phyloP scores from a whole-genome alignment of 2,888 invertebrate species.

The Pyrrhosoma nymphula region DNA sequence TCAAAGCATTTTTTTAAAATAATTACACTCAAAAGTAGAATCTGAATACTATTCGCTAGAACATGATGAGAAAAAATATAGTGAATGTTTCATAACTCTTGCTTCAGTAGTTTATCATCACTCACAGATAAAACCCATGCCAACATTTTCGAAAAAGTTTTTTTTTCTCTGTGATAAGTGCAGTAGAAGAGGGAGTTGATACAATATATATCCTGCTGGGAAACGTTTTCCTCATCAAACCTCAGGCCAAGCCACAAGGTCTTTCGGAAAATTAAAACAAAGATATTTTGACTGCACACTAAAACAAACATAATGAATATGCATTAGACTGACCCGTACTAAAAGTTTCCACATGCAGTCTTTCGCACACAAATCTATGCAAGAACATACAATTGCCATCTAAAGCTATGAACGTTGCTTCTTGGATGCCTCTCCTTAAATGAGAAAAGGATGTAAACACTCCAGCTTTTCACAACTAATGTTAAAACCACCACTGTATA shows the following conservation, averaged over 20 bases:
- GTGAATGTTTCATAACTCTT: constrained; percentile 51
- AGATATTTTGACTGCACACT: not conserved
- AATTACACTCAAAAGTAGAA: constrained; percentile 59
- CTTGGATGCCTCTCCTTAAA: constrained; percentile 1
- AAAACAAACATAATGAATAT: constrained; percentile 30
- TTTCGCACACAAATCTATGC: not conserved
- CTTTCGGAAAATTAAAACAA: not conserved
- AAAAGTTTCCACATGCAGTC: constrained; percentile 22
- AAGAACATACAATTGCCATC: constrained; percentile 45
- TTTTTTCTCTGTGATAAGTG: constrained; percentile 41
- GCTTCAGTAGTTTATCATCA: constrained; percentile 48
- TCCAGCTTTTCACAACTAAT: not conserved
- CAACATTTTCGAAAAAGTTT: constrained; percentile 39
- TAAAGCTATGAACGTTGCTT: constrained; percentile 21
- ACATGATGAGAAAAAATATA: constrained; percentile 49
- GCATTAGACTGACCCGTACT: not conserved
- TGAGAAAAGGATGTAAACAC: constrained; percentile 5
- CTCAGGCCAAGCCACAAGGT: constrained; percentile 48
- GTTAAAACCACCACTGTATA: not conserved
- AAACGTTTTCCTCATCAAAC: constrained; percentile 33
- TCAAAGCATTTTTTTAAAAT: constrained; percentile 25
- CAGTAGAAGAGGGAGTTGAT: constrained; percentile 39
- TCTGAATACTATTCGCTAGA: constrained; percentile 22
- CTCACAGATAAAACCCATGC: constrained; percentile 48
- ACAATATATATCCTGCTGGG: not conserved